phyloP scores from a whole-genome alignment of 2,113 vertebrate species.

The Alces alces region DNA sequence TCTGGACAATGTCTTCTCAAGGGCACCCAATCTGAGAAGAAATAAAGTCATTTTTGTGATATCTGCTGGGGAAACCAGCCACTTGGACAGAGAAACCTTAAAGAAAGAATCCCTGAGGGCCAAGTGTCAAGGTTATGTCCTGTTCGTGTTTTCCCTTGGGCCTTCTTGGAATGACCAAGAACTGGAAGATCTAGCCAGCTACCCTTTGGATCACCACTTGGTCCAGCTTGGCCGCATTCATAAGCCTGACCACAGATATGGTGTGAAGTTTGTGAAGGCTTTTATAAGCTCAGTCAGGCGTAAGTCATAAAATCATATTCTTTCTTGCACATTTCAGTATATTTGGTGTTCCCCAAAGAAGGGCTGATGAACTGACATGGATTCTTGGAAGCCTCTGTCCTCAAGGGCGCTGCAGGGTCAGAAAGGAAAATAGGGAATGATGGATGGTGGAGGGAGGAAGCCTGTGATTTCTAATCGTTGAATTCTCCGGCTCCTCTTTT shows the following conservation, averaged over 20 bases:
- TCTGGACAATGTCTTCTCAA: slow-evolving; percentile 71
- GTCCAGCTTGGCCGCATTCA: slow-evolving; percentile 76
- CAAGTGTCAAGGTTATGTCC: slow-evolving; percentile 77
- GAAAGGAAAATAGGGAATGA: background rate
- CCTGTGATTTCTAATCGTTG: background rate
- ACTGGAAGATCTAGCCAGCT: slow-evolving; percentile 73
- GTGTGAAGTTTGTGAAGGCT: slow-evolving; percentile 69
- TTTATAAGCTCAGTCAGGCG: slow-evolving; percentile 75
- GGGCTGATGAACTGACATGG: background rate
- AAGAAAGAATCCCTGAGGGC: slow-evolving; percentile 67
- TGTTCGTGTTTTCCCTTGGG: slow-evolving; percentile 79
- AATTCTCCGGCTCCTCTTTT: slow-evolving; percentile 33
- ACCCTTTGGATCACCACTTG: slow-evolving; percentile 75
- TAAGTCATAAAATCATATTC: slow-evolving; percentile 68
- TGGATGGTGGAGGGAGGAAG: background rate
- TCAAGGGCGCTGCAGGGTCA: slow-evolving; percentile 4
- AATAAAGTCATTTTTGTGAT: slow-evolving; percentile 76
- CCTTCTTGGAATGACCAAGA: slow-evolving; percentile 61
- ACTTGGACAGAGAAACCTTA: slow-evolving; percentile 65
- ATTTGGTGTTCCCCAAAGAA: background rate
- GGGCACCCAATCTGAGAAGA: slow-evolving; percentile 51
- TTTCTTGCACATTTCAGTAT: background rate
- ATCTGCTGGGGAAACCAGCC: slow-evolving; percentile 71
- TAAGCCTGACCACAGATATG: slow-evolving; percentile 72
- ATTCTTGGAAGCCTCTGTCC: background rate